Base-by-base conservation (phyloP, 2,113 vertebrate species). In the Gadus macrocephalus region DNA sequence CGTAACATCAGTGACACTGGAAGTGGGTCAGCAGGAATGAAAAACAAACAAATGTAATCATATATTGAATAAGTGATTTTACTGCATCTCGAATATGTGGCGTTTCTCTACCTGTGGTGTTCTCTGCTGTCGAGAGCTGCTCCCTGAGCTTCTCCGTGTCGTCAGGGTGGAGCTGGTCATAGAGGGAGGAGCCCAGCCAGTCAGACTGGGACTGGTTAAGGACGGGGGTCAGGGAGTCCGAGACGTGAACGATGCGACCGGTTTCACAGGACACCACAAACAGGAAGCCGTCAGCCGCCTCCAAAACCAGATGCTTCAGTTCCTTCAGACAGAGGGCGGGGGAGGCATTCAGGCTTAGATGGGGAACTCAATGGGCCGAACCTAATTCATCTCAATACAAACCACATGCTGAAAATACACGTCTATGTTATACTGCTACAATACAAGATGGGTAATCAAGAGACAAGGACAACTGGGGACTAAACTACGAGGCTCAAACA, bases 191-290 rank as follows among this genome's bases (percentile, higher is more conserved):
- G 71, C 97, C 95, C 0, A 98, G 94, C 97, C 97, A 99, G 14
- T 97, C 95, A 0, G 96, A 92, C 86, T 98, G 97, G 0, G 93
- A 83, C 74, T 99, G 97, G 88, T 97, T 99, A 72, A 99, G 92
- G 65, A 99, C 96, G 0, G 97, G 97, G 0, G 94, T 96, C 81
- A 99, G 87, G 0, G 97, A 98, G 74, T 99, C 97, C 0, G 97
- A 99, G 61, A 98, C 95, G 0, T 98, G 98, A 0, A 98, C 95
- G 58, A 99, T 89, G 0, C 96, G 89, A 0, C 96, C 97, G 0
- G 93, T 96, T 87, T 99, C 97, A 31, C 97, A 99, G 0, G 97
- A 98, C 72, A 96, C 97, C 27, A 99, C 97, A 53, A 99, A 99
- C 35, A 99, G 91, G 83, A 99, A 99, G 17, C 97, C 97, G 0